Conservation (phyloP, 2,797 vertebrate species). For the Myiothlypis coronata region DNA sequence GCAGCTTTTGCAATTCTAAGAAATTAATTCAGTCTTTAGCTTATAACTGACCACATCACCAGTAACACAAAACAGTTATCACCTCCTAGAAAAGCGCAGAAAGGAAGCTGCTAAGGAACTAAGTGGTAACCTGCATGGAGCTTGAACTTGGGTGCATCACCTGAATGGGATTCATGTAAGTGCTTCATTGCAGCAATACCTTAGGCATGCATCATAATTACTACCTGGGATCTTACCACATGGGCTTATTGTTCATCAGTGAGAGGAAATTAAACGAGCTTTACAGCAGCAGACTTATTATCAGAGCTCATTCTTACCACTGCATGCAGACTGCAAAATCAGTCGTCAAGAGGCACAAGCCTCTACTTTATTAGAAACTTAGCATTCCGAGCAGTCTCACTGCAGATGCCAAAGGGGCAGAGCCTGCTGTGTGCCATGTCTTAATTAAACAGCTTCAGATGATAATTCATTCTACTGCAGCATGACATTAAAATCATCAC, state of each 20-base stretch:
- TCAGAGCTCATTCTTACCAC: constrained; percentile 4
- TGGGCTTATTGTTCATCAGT: background rate
- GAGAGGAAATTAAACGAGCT: background rate
- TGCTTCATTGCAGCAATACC: background rate
- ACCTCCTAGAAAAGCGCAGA: background rate
- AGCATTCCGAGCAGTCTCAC: background rate
- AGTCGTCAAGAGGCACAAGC: background rate
- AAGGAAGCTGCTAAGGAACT: background rate
- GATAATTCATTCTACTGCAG: constrained; percentile 51
- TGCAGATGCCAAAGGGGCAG: constrained; percentile 19
- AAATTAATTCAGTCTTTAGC: background rate
- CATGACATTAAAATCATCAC: constrained; percentile 8
- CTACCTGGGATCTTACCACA: background rate
- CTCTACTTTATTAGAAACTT: background rate
- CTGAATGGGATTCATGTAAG: background rate
- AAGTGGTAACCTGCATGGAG: background rate
- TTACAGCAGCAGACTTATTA: constrained; percentile 5
- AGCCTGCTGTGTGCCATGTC: constrained; percentile 27
- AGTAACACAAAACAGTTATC: background rate
- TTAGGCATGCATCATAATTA: background rate
- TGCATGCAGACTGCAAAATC: background rate
- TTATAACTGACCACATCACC: background rate
- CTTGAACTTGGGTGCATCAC: background rate
- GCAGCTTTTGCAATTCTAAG: background rate
- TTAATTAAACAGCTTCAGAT: constrained; percentile 52